Base-by-base conservation (phyloP, 2,797 vertebrate species). In the Rhodeus uyekii region DNA sequence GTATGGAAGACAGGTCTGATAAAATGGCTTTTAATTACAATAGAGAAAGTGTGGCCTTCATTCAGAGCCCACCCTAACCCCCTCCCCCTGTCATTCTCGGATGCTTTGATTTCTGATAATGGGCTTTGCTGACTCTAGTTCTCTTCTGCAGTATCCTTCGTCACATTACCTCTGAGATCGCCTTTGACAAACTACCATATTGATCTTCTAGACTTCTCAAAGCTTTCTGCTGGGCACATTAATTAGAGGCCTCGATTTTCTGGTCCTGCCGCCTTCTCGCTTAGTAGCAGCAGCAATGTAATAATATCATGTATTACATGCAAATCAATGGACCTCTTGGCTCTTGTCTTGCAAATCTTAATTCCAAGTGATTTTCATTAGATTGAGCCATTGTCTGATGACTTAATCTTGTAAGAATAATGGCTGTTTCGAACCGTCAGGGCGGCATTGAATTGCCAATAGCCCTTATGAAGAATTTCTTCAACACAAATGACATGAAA, bases 301-400 rank as follows among this genome's bases (percentile, higher is more conserved):
- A 96, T 96, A 95, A 97, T 98, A 98, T 98, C 95, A 96, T 97
- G 96, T 98, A 93, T 96, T 96, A 97, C 97, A 97, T 97, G 95
- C 93, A 95, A 97, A 98, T 99, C 97, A 96, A 97, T 98, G 91
- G 94, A 97, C 96, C 96, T 95, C 91, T 93, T 95, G 95, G 94
- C 95, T 95, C 91, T 86, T 67, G 81, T 91, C 85, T 67, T 32
- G 80, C 88, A 90, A 92, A 92, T 90, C 92, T 93, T 93, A 91
- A 87, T 81, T 88, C 87, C 92, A 55, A 94, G 92, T 89, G 91
- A 94, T 94, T 93, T 91, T 32, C 86, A 78, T 86, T 90, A 89
- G 76, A 86, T 64, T 71, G 87, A 83, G 90, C 90, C 90, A 91
- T 85, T 89, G 90, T 83, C 14, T 61, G 67, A 71, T 60, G 74